A percentile compares a stretch with the other conserved stretches of the same genome.
phyloP scores from a whole-genome alignment of 2,888 invertebrate genomes.

The Punctoribates punctum region DNA sequence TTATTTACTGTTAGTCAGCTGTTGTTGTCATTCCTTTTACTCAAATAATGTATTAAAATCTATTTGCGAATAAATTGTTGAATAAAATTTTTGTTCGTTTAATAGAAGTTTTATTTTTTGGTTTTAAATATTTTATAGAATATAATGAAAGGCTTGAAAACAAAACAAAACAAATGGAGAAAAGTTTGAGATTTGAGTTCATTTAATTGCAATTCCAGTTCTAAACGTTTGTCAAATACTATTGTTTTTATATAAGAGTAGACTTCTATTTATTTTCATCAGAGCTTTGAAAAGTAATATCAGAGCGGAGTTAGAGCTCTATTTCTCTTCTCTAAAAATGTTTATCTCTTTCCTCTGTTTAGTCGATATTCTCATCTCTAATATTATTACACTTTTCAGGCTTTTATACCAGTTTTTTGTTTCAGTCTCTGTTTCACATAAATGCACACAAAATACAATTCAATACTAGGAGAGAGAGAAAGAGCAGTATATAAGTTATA shows the following conservation, averaged over 20 bases:
- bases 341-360: not conserved
- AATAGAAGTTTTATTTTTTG: no score
- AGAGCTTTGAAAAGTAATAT: slow-evolving; percentile 1
- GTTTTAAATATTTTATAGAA: no score
- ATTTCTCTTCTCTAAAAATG: not conserved
- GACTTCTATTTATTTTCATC: not conserved
- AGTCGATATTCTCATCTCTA: slow-evolving; percentile 5
- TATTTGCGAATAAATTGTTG: not conserved
- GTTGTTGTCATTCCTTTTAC: slow-evolving; percentile 24
- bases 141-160: no score
- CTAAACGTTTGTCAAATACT: no score
- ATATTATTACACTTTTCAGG: not conserved
- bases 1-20: slow-evolving; percentile 30
- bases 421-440: not conserved
- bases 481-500: not conserved
- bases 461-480: not conserved
- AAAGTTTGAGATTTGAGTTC: no score
- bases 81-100: not conserved
- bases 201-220: no score
- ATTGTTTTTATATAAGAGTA: no score
- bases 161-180: no score
- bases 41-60: slow-evolving; percentile 14
- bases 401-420: not conserved
- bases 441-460: slow-evolving; percentile 1
- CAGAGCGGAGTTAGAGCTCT: not conserved